Evolutionary conservation across 2,797 vertebrate species (phyloP).

Genomic region (Betta splendens): DNA sequence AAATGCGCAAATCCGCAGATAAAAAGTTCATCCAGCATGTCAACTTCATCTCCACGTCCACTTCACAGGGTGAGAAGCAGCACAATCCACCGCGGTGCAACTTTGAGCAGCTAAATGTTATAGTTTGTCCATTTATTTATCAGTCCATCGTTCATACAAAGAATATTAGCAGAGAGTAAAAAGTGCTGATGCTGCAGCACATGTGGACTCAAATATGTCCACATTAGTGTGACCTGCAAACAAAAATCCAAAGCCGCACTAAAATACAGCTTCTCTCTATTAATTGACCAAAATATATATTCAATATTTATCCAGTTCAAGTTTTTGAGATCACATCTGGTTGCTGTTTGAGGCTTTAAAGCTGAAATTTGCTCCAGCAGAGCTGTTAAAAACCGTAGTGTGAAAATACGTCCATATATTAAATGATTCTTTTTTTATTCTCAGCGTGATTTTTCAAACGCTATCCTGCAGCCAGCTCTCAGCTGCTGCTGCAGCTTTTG

Average conservation of each 20-base stretch:
- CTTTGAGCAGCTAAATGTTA: not conserved
- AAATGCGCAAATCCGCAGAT: slow-evolving; percentile 54
- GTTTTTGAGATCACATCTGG: not conserved
- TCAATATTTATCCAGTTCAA: not conserved
- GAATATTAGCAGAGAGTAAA: not conserved
- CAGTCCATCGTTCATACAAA: too few species aligned
- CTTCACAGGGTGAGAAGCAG: not conserved
- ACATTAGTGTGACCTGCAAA: too few species aligned
- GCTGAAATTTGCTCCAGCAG: slow-evolving; percentile 3
- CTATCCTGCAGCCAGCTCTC: slow-evolving; percentile 20
- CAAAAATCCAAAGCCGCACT: too few species aligned
- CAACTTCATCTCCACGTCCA: slow-evolving; percentile 6
- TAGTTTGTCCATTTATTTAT: not conserved
- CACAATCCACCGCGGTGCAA: not conserved
- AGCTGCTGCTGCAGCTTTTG: slow-evolving; percentile 54
- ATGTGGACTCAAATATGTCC: too few species aligned
- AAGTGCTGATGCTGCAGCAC: not conserved
- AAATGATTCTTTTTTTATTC: too few species aligned
- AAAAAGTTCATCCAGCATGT: slow-evolving; percentile 59
- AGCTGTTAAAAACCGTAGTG: not conserved
- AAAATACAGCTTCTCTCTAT: too few species aligned
- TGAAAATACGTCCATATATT: too few species aligned
- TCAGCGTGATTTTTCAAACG: slow-evolving; percentile 18
- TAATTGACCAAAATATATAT: too few species aligned
- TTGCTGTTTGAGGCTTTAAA: slow-evolving; percentile 10